Base-by-base conservation (phyloP, 1,140 invertebrate species). In the Drosophila fuyamai region DNA sequence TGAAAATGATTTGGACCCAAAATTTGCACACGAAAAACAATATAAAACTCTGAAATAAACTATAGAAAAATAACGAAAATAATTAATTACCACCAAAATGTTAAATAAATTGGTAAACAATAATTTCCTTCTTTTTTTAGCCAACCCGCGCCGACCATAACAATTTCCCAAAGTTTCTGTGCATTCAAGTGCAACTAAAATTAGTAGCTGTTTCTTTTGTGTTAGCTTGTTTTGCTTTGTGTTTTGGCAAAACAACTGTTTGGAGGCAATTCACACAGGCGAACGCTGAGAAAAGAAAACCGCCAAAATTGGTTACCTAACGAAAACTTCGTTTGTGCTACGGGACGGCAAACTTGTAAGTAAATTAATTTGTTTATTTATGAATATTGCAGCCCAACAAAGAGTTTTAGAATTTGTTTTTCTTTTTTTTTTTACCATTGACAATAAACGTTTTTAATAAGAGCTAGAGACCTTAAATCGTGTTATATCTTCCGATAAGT, bases 251-350 rank as follows among this genome's bases (percentile, higher is more conserved):
- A 72, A 57, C 47, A 51, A 55, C 57, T 63, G 78, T 35, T 60
- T 36, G 32, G 44, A 50, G 53, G 41, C 58, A 59, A 65, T 63
- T 66, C 77, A 51, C 59, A 75, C 75, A 76, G 18, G 23, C 35
- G 9, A 38, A 40, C 35, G 18, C 65, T 71, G 65, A 36, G 43
- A 83, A 76, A 60, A 62, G 66, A 80, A 81, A 77, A 61, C 76
- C 84, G 89, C 70, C 90, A 91, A 91, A 91, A 91, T 91, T 91
- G 90, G 90, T 88, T 91, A 91, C 76, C 75, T 91, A 86, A 91
- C 90, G 75, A 91, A 91, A 90, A 91, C 90, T 38, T 91, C 90
- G 75, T 91, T 91, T 91, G 90, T 91, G 73, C 74, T 91, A 58
- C 74, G 76, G 67, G 89, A 91, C 76, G 76, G 79, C 65, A 89